phyloP scores from a whole-genome alignment of 2,888 invertebrate genomes.

The Acleris cristana region DNA sequence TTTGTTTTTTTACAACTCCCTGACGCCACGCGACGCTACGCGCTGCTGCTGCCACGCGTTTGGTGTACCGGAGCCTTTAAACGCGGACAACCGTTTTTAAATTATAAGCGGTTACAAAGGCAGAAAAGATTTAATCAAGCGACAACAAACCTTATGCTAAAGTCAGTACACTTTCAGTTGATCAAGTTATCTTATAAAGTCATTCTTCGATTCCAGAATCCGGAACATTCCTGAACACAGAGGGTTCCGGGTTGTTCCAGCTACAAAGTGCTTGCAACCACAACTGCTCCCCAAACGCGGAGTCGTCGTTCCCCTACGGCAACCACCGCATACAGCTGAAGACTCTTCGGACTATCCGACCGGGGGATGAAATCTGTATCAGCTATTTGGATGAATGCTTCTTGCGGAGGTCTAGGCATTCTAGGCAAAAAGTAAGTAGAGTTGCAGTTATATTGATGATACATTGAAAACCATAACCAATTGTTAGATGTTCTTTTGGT shows the following conservation, averaged over 20 bases:
- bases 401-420: slow-evolving; percentile 91
- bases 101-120: no score
- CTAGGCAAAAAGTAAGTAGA: slow-evolving; percentile 88
- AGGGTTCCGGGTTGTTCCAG: slow-evolving; percentile 94
- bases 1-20: no score
- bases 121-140: no score
- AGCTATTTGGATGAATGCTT: slow-evolving; percentile 95
- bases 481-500: no score
- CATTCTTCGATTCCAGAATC: slow-evolving; percentile 69
- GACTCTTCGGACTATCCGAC: slow-evolving; percentile 88
- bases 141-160: no score
- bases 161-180: no score
- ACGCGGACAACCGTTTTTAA: no score
- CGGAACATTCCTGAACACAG: slow-evolving; percentile 94
- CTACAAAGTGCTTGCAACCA: slow-evolving; percentile 97
- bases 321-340: slow-evolving; percentile 90
- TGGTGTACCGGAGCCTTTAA: no score
- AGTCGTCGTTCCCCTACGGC: slow-evolving; percentile 92
- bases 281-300: slow-evolving; percentile 95
- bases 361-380: slow-evolving; percentile 94
- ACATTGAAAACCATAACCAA: no score
- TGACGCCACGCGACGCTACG: no score
- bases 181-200: neutral
- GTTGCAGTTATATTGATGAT: neutral
- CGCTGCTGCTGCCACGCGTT: no score